phyloP scores from a whole-genome alignment of 2,113 vertebrate genomes.

The human (Homo sapiens) region DNA sequence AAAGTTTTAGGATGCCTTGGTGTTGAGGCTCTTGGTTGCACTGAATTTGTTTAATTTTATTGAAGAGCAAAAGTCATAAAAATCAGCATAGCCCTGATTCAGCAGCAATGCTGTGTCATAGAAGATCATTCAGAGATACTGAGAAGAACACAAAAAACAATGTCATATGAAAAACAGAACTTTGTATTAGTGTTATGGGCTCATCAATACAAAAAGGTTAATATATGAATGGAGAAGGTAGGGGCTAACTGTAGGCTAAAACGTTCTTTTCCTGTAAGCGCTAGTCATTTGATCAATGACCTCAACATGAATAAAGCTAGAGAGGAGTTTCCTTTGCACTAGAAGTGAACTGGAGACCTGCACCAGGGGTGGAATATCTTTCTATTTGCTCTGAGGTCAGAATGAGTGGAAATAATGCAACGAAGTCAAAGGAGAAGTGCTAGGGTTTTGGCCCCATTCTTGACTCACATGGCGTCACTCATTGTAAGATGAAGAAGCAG shows the following conservation, averaged over 20 bases:
- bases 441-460: neutral
- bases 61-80: neutral
- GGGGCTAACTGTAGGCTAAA: neutral
- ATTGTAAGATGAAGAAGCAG: neutral
- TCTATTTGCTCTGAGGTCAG: neutral
- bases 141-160: neutral
- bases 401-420: neutral
- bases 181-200: neutral
- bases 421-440: neutral
- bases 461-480: neutral
- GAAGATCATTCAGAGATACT: neutral
- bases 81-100: neutral
- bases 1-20: neutral
- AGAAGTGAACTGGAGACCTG: neutral
- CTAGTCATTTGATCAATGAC: neutral
- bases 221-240: neutral
- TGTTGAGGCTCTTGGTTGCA: neutral
- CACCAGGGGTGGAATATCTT: neutral
- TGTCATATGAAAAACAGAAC: neutral
- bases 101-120: neutral
- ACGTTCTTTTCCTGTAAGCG: neutral
- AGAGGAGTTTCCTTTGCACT: neutral
- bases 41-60: neutral
- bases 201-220: neutral
- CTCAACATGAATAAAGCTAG: neutral